phyloP scores from a whole-genome alignment of 2,888 invertebrate genomes.

The Sepiola atlantica region DNA sequence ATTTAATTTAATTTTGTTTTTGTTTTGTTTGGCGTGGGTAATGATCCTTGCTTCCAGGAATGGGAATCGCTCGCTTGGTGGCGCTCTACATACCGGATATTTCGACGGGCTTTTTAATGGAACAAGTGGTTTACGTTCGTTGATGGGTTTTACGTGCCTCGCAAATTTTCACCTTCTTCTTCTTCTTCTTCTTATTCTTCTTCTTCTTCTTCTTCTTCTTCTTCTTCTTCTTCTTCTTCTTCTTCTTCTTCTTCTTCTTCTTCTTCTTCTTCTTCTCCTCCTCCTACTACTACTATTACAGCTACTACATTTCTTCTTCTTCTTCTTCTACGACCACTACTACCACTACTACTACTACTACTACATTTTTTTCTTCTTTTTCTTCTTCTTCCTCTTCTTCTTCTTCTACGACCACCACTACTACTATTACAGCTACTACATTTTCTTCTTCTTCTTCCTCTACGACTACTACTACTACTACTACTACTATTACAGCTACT shows the following conservation, averaged over 20 bases:
- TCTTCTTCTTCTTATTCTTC: background rate
- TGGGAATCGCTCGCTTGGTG: background rate
- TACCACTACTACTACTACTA: no score
- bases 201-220: background rate
- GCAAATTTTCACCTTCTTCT: background rate
- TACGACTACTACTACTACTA: no score
- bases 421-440: no score
- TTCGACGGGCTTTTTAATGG: background rate
- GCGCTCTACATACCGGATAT: conserved; percentile 10
- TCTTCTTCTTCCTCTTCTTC: no score
- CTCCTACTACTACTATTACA: background rate
- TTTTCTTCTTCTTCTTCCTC: no score
- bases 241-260: background rate
- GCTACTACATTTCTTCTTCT: no score
- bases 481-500: no score
- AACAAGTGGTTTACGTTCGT: background rate
- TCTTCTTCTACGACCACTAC: no score
- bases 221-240: background rate
- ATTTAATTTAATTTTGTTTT: background rate
- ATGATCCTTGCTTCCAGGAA: background rate
- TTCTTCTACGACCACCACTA: no score
- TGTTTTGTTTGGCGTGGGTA: background rate
- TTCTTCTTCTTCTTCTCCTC: background rate
- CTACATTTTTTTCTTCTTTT: no score
- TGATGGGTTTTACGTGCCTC: background rate